Percentiles rank a stretch among this genome's conserved stretches.
These are phyloP conservation scores for Gobius niger DNA, from an alignment of 2,113 vertebrate genomes.

Conservation along the genomic window DNA sequence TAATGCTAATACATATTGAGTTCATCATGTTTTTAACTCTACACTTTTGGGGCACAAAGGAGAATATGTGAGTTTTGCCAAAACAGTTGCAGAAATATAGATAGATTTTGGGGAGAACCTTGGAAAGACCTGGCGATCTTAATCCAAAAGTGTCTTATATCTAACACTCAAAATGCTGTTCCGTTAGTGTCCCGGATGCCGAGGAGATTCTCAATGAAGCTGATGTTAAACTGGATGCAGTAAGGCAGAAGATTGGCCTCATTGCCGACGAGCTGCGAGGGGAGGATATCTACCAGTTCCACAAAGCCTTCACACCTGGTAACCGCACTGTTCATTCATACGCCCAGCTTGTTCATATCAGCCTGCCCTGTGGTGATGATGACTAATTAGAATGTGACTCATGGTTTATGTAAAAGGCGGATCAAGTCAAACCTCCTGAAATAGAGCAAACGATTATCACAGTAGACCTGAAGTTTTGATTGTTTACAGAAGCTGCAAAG, in stretches of 20 bases:
- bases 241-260: conserved; percentile 88
- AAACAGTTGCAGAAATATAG: no score
- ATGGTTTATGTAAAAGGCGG: neutral
- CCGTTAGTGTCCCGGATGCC: conserved; percentile 80
- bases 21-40: no score
- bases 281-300: conserved; percentile 93
- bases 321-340: conserved; percentile 29
- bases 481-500: no score
- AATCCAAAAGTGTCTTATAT: no score
- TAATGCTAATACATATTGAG: no score
- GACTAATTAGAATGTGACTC: neutral
- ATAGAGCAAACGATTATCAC: neutral
- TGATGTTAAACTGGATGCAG: conserved; percentile 85
- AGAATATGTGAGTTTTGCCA: no score
- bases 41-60: no score
- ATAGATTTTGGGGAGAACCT: no score
- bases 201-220: conserved; percentile 88
- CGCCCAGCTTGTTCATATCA: neutral
- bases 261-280: conserved; percentile 90
- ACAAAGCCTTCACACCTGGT: conserved; percentile 92
- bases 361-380: neutral
- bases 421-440: neutral
- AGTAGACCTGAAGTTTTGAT: neutral
- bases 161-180: neutral
- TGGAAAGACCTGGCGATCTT: no score